Evolutionary conservation across 1,140 invertebrate species (phyloP).

Genomic region (Drosophila nebulosa): DNA sequence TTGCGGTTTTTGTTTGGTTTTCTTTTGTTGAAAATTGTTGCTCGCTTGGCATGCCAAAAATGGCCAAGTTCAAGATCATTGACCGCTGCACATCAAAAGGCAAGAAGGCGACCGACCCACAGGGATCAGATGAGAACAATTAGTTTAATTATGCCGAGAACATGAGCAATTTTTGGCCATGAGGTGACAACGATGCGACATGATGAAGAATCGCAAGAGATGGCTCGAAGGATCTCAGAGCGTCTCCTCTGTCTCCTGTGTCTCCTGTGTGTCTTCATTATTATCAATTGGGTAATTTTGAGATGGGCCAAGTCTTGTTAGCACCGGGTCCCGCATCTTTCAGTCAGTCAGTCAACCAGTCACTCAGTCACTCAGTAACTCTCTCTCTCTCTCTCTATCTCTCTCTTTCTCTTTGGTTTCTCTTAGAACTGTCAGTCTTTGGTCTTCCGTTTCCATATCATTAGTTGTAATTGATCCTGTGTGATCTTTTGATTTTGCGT

Average conservation of each 20-base stretch:
- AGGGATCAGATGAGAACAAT: slow-evolving; percentile 54
- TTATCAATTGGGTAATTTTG: slow-evolving; percentile 72
- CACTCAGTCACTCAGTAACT: background rate
- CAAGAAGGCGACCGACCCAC: slow-evolving; percentile 29
- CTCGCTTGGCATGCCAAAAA: slow-evolving; percentile 13
- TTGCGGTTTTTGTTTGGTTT: slow-evolving; percentile 14
- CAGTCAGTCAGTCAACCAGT: background rate
- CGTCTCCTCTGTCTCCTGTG: too few species aligned
- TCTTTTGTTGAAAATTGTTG: too few species aligned
- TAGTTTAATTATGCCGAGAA: slow-evolving; percentile 74
- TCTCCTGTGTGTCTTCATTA: slow-evolving; percentile 25
- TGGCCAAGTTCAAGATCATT: slow-evolving; percentile 49
- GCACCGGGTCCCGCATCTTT: slow-evolving; percentile 66
- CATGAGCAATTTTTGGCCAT: slow-evolving; percentile 60
- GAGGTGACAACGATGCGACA: slow-evolving; percentile 77
- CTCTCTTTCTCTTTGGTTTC: background rate
- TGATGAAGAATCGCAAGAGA: slow-evolving; percentile 59
- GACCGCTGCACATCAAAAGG: slow-evolving; percentile 63
- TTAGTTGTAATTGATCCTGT: slow-evolving; percentile 80
- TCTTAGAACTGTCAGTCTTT: slow-evolving; percentile 29
- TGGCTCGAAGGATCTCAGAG: background rate
- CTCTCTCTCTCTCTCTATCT: background rate
- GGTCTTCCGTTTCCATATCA: slow-evolving; percentile 55
- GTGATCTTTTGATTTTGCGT: slow-evolving; percentile 78
- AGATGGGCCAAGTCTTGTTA: slow-evolving; percentile 69